Conservation (phyloP, 1,140 invertebrate genomes). For the Hyles euphorbiae region DNA sequence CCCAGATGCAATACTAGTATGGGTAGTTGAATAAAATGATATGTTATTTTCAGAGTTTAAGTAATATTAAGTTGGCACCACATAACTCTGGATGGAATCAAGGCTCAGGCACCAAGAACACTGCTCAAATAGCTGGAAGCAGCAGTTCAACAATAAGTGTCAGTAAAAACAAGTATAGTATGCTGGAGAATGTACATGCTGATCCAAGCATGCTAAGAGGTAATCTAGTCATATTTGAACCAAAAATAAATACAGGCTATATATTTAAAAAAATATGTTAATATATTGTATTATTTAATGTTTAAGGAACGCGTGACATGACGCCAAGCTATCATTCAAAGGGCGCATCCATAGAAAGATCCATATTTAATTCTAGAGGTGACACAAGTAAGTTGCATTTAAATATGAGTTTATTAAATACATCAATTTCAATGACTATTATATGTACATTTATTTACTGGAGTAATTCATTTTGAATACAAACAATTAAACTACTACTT, state of each 20-base stretch:
- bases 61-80: slow-evolving; percentile 56
- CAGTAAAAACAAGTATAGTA: slow-evolving; percentile 56
- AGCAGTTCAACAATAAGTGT: slow-evolving; percentile 53
- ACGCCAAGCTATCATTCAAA: slow-evolving; percentile 54
- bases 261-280: neutral
- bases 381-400: slow-evolving; percentile 52
- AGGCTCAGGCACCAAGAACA: slow-evolving; percentile 55
- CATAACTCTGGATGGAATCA: slow-evolving; percentile 48
- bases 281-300: slow-evolving; percentile 11
- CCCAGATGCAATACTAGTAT: neutral
- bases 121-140: slow-evolving; percentile 28
- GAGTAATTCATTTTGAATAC: no score
- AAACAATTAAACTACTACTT: no score
- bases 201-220: slow-evolving; percentile 53
- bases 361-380: slow-evolving; percentile 60
- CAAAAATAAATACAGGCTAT: neutral
- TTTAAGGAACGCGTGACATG: slow-evolving; percentile 51
- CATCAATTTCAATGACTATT: neutral
- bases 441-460: neutral
- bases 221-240: slow-evolving; percentile 17
- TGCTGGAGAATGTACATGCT: slow-evolving; percentile 46
- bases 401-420: neutral
- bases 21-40: slow-evolving; percentile 1
- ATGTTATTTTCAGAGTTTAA: slow-evolving; percentile 45
- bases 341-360: slow-evolving; percentile 59